phyloP scores from a whole-genome alignment of 2,888 invertebrate species.

The Stenichneumon culpator region DNA sequence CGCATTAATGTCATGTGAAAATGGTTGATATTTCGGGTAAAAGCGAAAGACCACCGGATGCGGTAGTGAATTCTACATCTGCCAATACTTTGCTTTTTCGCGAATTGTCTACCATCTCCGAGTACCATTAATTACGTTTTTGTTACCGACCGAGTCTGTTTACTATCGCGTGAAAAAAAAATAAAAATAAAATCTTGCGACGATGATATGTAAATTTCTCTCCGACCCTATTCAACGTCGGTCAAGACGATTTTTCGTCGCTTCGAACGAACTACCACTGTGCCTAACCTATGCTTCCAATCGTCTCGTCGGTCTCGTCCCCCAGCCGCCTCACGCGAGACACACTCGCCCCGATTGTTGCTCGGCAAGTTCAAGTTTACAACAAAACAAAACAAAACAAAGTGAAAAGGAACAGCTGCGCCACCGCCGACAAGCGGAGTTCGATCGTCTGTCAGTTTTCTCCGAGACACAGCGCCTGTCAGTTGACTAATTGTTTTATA shows the following conservation, averaged over 20 bases:
- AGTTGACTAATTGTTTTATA: neutral
- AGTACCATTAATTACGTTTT: no score
- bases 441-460: conserved; percentile 32
- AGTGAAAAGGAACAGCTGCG: conserved; percentile 24
- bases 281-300: neutral
- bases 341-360: neutral
- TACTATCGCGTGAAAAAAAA: no score
- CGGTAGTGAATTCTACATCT: no score
- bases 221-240: neutral
- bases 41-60: no score
- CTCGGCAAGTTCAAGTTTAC: conserved; percentile 17
- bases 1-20: no score
- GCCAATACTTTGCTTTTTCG: no score
- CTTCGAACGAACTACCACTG: neutral
- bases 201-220: no score
- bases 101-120: no score
- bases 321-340: neutral
- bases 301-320: neutral
- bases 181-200: no score
- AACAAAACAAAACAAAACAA: neutral
- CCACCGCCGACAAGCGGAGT: neutral
- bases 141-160: no score
- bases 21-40: no score
- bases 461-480: neutral
- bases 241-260: neutral